Conservation (phyloP, 1,140 invertebrate species). For the Lepidurus packardi region DNA sequence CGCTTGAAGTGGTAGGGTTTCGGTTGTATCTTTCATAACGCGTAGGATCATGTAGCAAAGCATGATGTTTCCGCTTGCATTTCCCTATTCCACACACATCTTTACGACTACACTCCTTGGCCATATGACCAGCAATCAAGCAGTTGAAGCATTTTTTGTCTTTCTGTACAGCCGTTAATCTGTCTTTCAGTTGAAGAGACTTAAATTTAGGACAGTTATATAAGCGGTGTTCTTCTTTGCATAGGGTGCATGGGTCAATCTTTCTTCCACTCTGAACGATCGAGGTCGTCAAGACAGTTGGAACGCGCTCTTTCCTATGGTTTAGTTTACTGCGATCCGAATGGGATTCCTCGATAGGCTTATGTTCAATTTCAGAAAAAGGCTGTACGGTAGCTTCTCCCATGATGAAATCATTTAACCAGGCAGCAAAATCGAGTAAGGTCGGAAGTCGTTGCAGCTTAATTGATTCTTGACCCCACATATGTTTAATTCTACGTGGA, state of each 20-base stretch:
- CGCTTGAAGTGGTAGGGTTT: background rate
- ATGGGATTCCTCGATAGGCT: too few species aligned
- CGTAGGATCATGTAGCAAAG: background rate
- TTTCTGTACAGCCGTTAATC: too few species aligned
- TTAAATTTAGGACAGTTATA: too few species aligned
- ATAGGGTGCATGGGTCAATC: too few species aligned
- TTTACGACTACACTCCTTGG: background rate
- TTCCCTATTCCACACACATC: background rate
- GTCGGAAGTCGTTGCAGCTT: background rate
- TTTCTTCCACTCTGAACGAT: too few species aligned
- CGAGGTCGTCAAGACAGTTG: too few species aligned
- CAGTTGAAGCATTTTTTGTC: background rate
- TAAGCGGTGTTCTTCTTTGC: too few species aligned
- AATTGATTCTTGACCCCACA: background rate
- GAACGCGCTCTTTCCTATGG: too few species aligned
- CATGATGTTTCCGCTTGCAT: background rate
- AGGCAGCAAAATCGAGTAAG: background rate
- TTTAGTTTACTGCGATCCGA: too few species aligned
- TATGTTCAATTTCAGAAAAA: too few species aligned
- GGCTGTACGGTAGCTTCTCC: too few species aligned
- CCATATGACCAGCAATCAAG: background rate
- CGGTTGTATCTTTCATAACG: background rate
- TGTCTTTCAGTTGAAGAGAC: too few species aligned
- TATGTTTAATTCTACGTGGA: background rate
- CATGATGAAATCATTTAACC: slow-evolving; percentile 21